These are phyloP conservation scores for Anorthoa munda DNA, from an alignment of 2,888 invertebrate species.

Conservation along the genomic window DNA sequence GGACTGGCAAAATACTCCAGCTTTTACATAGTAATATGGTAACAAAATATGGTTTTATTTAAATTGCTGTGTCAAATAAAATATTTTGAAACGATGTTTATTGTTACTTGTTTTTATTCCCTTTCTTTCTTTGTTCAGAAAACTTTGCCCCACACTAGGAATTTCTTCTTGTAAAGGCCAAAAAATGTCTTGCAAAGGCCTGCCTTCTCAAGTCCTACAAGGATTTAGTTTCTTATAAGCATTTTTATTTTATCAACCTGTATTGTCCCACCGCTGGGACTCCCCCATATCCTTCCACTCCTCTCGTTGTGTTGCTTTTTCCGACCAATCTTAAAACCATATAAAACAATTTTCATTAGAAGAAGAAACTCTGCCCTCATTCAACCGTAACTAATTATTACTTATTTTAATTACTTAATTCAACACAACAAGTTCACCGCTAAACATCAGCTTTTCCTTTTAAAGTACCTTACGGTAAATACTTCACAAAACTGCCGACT, in stretches of 20 bases:
- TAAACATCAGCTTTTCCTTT: constrained; percentile 5
- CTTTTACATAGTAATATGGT: constrained; percentile 19
- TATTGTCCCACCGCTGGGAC: no score
- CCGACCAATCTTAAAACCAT: background rate
- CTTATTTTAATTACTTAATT: constrained; percentile 13
- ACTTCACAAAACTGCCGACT: constrained; percentile 47
- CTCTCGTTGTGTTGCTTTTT: no score
- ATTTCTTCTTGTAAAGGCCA: no score
- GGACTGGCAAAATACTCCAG: constrained; percentile 53
- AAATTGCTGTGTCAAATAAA: background rate
- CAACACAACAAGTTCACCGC: background rate
- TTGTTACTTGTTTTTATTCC: no score
- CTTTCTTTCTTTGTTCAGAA: no score
- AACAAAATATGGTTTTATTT: background rate
- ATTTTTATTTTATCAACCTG: no score
- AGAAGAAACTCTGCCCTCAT: background rate
- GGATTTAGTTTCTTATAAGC: no score
- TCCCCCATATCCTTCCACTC: no score
- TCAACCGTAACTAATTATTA: background rate
- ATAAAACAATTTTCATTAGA: background rate
- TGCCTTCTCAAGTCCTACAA: no score
- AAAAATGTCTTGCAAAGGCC: no score
- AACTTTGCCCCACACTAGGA: no score
- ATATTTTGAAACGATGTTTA: background rate
- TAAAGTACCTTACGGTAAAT: constrained; percentile 43